Base-by-base conservation (phyloP, 2,888 invertebrate species). In the Malachius bipustulatus region DNA sequence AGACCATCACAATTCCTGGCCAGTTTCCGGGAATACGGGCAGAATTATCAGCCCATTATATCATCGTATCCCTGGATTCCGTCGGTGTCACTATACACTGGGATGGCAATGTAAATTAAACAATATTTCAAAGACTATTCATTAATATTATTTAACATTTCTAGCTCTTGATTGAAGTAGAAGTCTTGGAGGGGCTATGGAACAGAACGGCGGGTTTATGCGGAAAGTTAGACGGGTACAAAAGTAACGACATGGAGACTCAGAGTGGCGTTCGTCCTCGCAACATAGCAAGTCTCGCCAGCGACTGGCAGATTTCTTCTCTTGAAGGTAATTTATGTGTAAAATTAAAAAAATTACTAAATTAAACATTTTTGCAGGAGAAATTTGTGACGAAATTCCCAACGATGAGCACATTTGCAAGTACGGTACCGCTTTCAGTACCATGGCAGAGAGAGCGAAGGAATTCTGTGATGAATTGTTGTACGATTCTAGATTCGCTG, bases 121-220 rank as follows among this genome's bases (percentile, higher is more conserved):
- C n/a, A n/a, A 8, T 19, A 19, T 19, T 19, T 6, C n/a, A 8
- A 19, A 8, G n/a, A 19, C 6, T 19, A 32, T 16, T 4, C 19
- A 10, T 3, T 4, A 10, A 32, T 13, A 10, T 10, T 9, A 15
- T 4, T 10, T 19, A n/a, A 19, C 24, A 8, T 19, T 33, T 52
- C 16, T 59, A 78, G 72, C 72, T 76, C 52, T 57, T 77, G 40
- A 64, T 87, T 3, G 66, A 77, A 41, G 63, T 85, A 0, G 76
- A 78, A 53, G 77, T 76, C 0, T 67, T 73, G 2, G 72, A 78
- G 14, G 67, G 69, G 2, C 58, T 83, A 19, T 87, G 84, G 81
- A 82, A 82, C 50, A 74, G 77, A 48, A 82, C 85, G 0, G 75
- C 75, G 41, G 91, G 90, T 35, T 64, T 91, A 0, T 91, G 91